phyloP scores from a whole-genome alignment of 2,113 vertebrate species.

The Phylloscopus trochiloides region DNA sequence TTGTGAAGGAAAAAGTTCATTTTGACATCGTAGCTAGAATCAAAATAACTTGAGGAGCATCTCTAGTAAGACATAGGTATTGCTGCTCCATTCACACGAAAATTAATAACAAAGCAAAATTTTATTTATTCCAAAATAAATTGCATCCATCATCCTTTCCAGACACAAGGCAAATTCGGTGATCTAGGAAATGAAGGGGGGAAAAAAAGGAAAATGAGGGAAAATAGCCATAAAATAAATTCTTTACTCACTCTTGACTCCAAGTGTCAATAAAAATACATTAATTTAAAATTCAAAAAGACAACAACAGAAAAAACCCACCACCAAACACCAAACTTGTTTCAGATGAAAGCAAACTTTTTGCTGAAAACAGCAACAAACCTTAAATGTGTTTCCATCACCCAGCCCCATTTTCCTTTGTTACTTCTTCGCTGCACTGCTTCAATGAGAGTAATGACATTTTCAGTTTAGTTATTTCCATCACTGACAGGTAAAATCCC shows the following conservation, averaged over 20 bases:
- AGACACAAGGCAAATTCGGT: background rate
- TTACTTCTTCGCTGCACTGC: background rate
- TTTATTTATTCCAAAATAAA: background rate
- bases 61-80: background rate
- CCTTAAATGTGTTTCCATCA: fast-evolving
- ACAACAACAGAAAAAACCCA: background rate
- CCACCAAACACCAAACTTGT: background rate
- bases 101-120: background rate
- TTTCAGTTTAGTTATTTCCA: background rate
- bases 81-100: background rate
- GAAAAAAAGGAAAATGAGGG: background rate
- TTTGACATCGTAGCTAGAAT: background rate
- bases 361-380: background rate
- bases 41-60: background rate
- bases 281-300: background rate
- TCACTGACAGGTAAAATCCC: conserved; percentile 7
- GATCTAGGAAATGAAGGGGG: background rate
- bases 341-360: background rate
- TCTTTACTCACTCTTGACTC: background rate
- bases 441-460: background rate
- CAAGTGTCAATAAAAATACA: background rate
- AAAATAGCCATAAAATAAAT: background rate
- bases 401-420: background rate
- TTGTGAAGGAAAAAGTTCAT: background rate
- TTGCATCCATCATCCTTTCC: background rate